Percentiles rank a stretch among this genome's conserved stretches.
phyloP scores from a whole-genome alignment of 2,113 vertebrate species.

The Neomonachus schauinslandi region DNA sequence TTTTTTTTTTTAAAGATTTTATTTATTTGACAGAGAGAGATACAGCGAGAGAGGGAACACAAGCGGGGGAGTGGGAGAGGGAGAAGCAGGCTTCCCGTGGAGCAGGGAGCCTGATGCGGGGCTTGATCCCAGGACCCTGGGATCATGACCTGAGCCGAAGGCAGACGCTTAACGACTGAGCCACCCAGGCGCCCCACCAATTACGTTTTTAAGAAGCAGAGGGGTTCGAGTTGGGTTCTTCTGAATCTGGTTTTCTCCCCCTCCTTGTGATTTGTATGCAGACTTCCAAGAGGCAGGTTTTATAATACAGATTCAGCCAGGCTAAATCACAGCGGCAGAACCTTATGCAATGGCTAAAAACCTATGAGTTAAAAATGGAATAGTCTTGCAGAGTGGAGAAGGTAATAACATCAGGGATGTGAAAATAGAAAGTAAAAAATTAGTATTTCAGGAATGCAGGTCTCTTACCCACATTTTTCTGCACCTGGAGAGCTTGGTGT shows the following conservation, averaged over 20 bases:
- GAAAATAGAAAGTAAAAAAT: conserved; percentile 75
- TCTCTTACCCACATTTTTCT: conserved; percentile 54
- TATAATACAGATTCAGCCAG: conserved; percentile 68
- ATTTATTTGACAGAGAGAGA: no score
- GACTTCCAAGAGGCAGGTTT: conserved; percentile 74
- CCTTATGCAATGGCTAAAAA: conserved; percentile 79
- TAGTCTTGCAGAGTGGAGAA: conserved; percentile 67
- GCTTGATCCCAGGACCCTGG: no score
- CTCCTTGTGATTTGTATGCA: conserved; percentile 49
- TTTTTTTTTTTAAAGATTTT: no score
- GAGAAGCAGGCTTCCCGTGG: no score
- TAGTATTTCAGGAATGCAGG: conserved; percentile 50
- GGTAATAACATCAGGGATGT: conserved; percentile 72
- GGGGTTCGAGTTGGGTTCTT: conserved; percentile 27
- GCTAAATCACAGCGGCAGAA: conserved; percentile 71
- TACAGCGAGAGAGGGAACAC: no score
- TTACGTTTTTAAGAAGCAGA: conserved; percentile 51
- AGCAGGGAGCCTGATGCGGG: no score
- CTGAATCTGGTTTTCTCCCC: neutral
- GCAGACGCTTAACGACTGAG: no score
- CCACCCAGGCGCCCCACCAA: no score
- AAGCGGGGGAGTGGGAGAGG: no score
- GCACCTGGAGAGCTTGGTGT: conserved; percentile 23
- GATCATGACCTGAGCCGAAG: no score
- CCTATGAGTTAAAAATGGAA: conserved; percentile 78